phyloP scores from a whole-genome alignment of 2,888 invertebrate species.

The Strigamia crassipes region DNA sequence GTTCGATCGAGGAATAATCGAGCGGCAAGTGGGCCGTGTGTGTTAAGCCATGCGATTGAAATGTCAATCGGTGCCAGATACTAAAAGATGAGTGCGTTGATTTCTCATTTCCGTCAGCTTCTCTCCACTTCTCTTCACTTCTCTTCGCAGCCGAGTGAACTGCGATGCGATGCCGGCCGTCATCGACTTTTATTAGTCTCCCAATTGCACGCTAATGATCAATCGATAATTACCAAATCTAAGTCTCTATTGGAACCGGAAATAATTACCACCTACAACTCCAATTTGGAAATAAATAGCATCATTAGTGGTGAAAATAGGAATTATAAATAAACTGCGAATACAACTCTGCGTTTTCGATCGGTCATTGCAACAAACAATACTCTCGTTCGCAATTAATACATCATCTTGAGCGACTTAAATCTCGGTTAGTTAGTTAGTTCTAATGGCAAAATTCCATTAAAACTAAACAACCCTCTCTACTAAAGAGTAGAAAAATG shows the following conservation, averaged over 20 bases:
- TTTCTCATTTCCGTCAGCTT: background rate
- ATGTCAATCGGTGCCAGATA: background rate
- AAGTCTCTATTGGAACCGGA: background rate
- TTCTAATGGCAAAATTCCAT: too few relatives aligned
- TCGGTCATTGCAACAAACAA: too few relatives aligned
- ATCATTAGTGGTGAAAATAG: background rate
- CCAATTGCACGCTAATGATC: background rate
- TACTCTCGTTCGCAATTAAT: too few relatives aligned
- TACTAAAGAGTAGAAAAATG: too few relatives aligned
- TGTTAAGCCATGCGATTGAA: background rate
- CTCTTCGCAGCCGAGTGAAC: background rate
- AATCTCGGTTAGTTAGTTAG: too few relatives aligned
- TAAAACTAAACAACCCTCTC: too few relatives aligned
- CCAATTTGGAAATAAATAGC: background rate
- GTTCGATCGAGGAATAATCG: background rate
- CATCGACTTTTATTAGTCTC: background rate
- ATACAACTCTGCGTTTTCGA: background rate
- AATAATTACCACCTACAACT: background rate
- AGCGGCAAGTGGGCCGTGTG: background rate
- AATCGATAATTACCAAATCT: background rate
- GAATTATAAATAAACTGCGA: background rate
- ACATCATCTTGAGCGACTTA: too few relatives aligned
- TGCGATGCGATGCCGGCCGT: background rate
- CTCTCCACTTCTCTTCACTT: too few relatives aligned
- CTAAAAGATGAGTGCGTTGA: background rate